Base-by-base conservation (phyloP, 2,113 vertebrate genomes). In the Dinomys branickii region DNA sequence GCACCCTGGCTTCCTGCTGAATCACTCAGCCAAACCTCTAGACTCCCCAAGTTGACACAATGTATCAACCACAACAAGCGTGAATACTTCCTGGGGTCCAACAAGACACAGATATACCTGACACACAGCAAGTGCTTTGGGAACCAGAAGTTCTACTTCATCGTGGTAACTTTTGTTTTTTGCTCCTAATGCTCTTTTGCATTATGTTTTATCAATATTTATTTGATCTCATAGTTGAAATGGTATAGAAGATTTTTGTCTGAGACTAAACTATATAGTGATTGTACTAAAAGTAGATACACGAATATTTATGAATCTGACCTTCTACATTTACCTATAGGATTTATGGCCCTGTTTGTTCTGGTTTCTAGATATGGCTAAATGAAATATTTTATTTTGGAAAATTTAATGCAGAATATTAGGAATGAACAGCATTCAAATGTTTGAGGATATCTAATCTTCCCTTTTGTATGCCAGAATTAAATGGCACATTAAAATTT, bases 281-380 rank as follows among this genome's bases (percentile, higher is more conserved):
- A 84, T 50, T 94, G 5, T 88, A 91, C 24, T 83, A 47, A 96
- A 96, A 94, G 91, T 67, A 89, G 93, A 95, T 58, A 95, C 14
- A 73, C 88, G 38, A 77, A 95, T 97, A 94, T 97, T 83, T 88
- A 97, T 73, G 59, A 88, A 92, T 88, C 35, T 94, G 69, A 95
- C 77, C 85, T 95, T 94, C 80, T 90, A 11, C 30, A 93, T 77
- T 97, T 92, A 85, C 65, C 41, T 90, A 83, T 20, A 97, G 80
- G 65, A 94, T 96, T 97, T 94, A 94, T 94, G 44, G 41, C 10
- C 22, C 35, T 94, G 38, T 88, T 97, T 95, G 86, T 91, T 91
- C 24, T 81, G 26, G 61, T 58, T 94, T 94, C 77, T 90, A 94
- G 92, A 77, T 92, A 88, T 82, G 35, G 75, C 50, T 93, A 93